Percentiles rank a stretch among this genome's conserved stretches.
phyloP scores from a whole-genome alignment of 2,888 invertebrate genomes.

The Nymphalis urticae region DNA sequence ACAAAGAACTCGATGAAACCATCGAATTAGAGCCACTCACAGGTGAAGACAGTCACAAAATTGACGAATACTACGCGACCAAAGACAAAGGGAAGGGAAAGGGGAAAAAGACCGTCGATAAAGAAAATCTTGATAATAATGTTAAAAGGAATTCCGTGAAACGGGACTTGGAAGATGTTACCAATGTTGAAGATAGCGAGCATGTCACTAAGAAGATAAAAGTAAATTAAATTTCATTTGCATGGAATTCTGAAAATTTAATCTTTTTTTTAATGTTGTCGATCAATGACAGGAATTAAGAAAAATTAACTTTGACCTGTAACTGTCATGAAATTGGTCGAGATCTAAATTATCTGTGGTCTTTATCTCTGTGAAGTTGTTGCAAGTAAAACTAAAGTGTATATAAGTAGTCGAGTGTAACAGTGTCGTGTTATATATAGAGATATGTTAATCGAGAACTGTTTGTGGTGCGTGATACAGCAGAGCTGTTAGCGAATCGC shows the following conservation, averaged over 20 bases:
- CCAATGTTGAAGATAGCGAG: conserved; percentile 27
- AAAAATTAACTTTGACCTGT: too few species aligned
- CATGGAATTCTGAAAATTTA: not conserved
- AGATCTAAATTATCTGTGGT: too few species aligned
- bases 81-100: conserved; percentile 55
- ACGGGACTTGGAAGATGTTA: conserved; percentile 39
- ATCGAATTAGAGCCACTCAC: conserved; percentile 57
- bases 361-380: too few species aligned
- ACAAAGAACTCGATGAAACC: conserved; percentile 59
- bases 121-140: conserved; percentile 41
- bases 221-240: conserved; percentile 35
- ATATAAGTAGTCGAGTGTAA: too few species aligned
- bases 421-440: too few species aligned
- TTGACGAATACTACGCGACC: conserved; percentile 64
- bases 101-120: conserved; percentile 38
- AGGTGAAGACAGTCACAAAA: conserved; percentile 67
- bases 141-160: conserved; percentile 46
- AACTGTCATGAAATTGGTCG: too few species aligned
- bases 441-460: too few species aligned
- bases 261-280: too few species aligned
- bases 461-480: too few species aligned
- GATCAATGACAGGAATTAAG: too few species aligned
- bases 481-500: too few species aligned
- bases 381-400: too few species aligned
- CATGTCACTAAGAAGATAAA: conserved; percentile 54